These are phyloP conservation scores for Dipus sagitta DNA, from an alignment of 2,797 vertebrate species.

Conservation along the genomic window DNA sequence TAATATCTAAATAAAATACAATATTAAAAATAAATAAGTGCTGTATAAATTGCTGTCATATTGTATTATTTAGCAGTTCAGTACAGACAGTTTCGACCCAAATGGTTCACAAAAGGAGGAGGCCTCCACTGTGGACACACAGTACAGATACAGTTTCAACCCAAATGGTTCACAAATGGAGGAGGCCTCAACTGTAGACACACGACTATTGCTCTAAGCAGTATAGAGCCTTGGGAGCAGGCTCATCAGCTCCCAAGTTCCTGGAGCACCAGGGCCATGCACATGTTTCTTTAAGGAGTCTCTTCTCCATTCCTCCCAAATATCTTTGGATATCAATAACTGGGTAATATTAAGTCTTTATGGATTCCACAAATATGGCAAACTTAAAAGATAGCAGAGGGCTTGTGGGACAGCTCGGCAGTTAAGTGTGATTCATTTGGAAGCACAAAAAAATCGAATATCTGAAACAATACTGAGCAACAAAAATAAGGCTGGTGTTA, in stretches of 20 bases:
- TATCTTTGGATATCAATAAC: background rate
- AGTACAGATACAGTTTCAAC: background rate
- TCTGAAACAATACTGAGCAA: too few species aligned
- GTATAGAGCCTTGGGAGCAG: background rate
- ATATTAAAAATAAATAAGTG: too few species aligned
- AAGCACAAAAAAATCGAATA: too few species aligned
- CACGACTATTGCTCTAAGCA: background rate
- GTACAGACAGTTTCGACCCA: background rate
- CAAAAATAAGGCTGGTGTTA: too few species aligned
- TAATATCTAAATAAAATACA: too few species aligned
- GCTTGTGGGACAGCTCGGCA: too few species aligned
- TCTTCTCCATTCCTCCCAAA: background rate
- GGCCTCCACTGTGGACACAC: background rate
- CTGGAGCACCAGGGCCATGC: background rate
- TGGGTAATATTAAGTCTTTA: background rate
- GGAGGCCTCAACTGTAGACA: background rate
- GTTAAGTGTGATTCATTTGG: background rate
- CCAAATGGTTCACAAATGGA: background rate
- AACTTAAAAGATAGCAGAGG: background rate
- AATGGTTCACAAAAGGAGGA: background rate
- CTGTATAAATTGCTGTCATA: too few species aligned
- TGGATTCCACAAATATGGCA: background rate
- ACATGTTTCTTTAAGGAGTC: background rate
- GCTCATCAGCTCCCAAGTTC: background rate
- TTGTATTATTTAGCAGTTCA: background rate